Conservation (phyloP, 2,888 invertebrate genomes). For the Barypeithes pellucidus region DNA sequence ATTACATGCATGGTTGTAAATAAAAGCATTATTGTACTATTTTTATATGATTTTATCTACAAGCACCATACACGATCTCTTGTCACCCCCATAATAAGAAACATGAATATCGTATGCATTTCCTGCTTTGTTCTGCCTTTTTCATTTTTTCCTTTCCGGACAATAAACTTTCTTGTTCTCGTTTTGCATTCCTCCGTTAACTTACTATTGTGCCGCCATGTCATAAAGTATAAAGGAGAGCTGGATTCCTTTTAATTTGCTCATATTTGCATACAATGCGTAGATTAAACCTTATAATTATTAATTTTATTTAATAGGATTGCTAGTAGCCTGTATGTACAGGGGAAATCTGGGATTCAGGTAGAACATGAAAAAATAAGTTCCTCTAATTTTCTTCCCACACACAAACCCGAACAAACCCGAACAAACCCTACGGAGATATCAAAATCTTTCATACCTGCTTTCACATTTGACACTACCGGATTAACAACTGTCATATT, state of each 20-base stretch:
- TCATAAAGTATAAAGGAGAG: slow-evolving; percentile 44
- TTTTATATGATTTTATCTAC: slow-evolving; percentile 1
- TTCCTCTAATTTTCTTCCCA: no score
- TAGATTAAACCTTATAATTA: neutral
- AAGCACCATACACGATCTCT: neutral
- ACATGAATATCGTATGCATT: slow-evolving; percentile 11
- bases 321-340: no score
- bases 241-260: slow-evolving; percentile 30
- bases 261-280: slow-evolving; percentile 47
- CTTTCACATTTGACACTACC: no score
- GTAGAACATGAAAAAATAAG: no score
- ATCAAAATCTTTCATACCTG: no score
- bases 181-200: slow-evolving; percentile 27
- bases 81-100: slow-evolving; percentile 1
- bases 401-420: no score
- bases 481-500: no score
- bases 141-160: slow-evolving; percentile 23
- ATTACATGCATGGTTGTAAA: no score
- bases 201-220: slow-evolving; percentile 31
- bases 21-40: no score
- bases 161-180: slow-evolving; percentile 46
- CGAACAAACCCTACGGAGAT: no score
- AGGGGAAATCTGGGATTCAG: no score
- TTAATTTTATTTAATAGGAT: neutral
- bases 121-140: slow-evolving; percentile 24